A percentile compares a stretch with the other conserved stretches of the same genome.
These are phyloP conservation scores for Solenopsis invicta DNA, from an alignment of 1,140 invertebrate species.

Conservation along the genomic window DNA sequence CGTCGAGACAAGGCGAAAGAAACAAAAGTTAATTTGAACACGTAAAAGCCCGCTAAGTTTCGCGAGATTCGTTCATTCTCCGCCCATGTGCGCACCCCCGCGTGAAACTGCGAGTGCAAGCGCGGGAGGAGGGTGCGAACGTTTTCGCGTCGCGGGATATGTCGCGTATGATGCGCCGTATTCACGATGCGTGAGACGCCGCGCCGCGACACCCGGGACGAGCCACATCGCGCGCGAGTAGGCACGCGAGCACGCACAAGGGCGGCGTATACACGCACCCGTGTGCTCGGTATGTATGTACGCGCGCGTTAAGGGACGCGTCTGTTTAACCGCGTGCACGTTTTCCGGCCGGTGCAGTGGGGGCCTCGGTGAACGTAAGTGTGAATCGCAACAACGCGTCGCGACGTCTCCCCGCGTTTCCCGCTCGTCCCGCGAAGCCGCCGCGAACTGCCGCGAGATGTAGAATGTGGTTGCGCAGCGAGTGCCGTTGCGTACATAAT, in stretches of 20 bases:
- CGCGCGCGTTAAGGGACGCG: constrained; percentile 60
- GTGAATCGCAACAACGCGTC: constrained; percentile 84
- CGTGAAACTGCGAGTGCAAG: constrained; percentile 57
- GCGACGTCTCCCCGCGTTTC: constrained; percentile 34
- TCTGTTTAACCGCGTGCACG: constrained; percentile 45
- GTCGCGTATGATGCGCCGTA: constrained; percentile 63
- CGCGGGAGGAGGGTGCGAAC: constrained; percentile 79
- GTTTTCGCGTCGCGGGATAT: constrained; percentile 81
- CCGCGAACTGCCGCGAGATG: neutral
- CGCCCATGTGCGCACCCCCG: neutral
- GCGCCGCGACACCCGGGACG: too few relatives aligned
- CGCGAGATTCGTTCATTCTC: neutral
- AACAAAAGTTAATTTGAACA: constrained; percentile 2
- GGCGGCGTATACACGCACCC: neutral
- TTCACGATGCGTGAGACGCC: constrained; percentile 75
- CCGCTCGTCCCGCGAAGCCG: too few relatives aligned
- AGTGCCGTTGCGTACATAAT: constrained; percentile 81
- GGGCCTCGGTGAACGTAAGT: constrained; percentile 84
- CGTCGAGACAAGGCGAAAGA: neutral
- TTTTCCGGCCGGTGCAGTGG: constrained; percentile 68
- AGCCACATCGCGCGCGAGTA: constrained; percentile 31
- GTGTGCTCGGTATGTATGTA: neutral
- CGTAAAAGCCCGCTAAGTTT: constrained; percentile 5
- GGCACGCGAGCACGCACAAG: constrained; percentile 65
- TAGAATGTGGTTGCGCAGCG: constrained; percentile 68